Evolutionary conservation across 2,113 vertebrate genomes (phyloP).

Genomic region (Astatotilapia flaviijosephi): DNA sequence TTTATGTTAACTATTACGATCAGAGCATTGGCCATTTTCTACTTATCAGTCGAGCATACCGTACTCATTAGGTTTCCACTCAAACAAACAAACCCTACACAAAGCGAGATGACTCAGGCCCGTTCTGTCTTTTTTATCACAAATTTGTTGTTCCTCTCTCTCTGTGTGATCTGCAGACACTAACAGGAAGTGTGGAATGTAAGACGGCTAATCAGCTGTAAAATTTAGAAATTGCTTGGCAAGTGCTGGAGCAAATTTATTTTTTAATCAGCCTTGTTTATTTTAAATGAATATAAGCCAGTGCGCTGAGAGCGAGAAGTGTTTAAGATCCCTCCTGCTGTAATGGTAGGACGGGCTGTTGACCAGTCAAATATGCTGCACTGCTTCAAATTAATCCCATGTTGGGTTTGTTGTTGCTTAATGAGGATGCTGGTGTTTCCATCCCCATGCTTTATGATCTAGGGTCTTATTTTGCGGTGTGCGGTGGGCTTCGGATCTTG

Average conservation of each 20-base stretch:
- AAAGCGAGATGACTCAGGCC: not conserved
- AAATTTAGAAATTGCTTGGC: not conserved
- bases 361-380: slow-evolving; percentile 4
- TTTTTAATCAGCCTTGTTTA: slow-evolving; percentile 27
- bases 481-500: not conserved
- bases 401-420: not conserved
- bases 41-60: not conserved
- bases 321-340: not conserved
- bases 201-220: not conserved
- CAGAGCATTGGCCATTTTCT: accelerated
- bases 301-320: not conserved
- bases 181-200: not conserved
- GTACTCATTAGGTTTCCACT: not conserved
- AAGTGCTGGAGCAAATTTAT: not conserved
- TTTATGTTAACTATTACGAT: not conserved
- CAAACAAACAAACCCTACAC: not conserved
- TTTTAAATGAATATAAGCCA: not conserved
- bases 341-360: not conserved
- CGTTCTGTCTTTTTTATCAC: not conserved
- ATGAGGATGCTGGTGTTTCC: not conserved
- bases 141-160: not conserved
- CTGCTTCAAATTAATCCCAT: not conserved
- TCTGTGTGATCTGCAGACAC: not conserved
- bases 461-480: not conserved
- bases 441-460: not conserved